These are phyloP conservation scores for Unio delphinus DNA, from an alignment of 2,888 invertebrate genomes.

Conservation along the genomic window DNA sequence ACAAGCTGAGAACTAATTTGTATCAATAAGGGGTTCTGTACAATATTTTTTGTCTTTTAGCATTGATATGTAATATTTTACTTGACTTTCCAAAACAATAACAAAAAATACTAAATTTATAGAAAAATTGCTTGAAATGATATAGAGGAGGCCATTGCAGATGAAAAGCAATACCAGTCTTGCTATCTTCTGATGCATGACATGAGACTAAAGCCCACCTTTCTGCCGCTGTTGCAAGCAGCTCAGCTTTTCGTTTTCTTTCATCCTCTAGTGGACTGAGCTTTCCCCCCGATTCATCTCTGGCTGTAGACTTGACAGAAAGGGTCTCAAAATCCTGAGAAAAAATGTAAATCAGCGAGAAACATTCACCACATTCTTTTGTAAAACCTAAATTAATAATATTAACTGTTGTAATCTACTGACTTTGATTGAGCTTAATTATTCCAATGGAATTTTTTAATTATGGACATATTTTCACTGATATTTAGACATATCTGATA, in stretches of 20 bases:
- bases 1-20: too few species aligned
- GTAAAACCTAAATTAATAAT: too few species aligned
- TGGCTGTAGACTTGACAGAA: slow-evolving; percentile 60
- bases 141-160: neutral
- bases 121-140: neutral
- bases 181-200: neutral
- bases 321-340: slow-evolving; percentile 61
- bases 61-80: too few species aligned
- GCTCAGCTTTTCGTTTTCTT: slow-evolving; percentile 53
- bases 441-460: too few species aligned
- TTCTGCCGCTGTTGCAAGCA: slow-evolving; percentile 57
- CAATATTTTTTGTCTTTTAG: too few species aligned
- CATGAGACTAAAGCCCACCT: slow-evolving; percentile 38
- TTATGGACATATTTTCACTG: too few species aligned
- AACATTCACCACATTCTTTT: too few species aligned
- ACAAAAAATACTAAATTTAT: neutral
- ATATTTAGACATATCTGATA: too few species aligned
- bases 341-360: neutral
- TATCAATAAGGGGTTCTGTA: too few species aligned
- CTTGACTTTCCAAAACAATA: too few species aligned
- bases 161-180: neutral
- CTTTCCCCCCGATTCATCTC: slow-evolving; percentile 56
- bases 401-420: neutral
- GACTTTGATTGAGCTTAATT: too few species aligned
- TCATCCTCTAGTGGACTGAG: slow-evolving; percentile 50